phyloP scores from a whole-genome alignment of 1,140 invertebrate species.

The Drosophila pallidifrons region DNA sequence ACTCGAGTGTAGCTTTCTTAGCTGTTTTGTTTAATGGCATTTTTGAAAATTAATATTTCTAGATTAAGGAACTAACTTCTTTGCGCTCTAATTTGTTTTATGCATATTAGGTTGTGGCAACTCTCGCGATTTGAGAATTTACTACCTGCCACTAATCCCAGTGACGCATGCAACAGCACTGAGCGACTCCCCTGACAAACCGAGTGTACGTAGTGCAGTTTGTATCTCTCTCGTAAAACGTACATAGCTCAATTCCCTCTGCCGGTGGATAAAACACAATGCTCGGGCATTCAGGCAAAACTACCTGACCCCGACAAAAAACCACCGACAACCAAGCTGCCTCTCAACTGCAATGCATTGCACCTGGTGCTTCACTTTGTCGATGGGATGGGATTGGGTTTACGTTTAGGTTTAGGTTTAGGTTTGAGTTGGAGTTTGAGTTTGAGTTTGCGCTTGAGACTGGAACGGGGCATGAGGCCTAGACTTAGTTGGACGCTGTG shows the following conservation, averaged over 20 bases:
- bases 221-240: slow-evolving; percentile 26
- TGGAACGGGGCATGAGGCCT: slow-evolving; percentile 17
- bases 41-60: no score
- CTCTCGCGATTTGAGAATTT: slow-evolving; percentile 50
- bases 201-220: slow-evolving; percentile 11
- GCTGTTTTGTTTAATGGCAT: no score
- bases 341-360: slow-evolving; percentile 52
- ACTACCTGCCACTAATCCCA: slow-evolving; percentile 62
- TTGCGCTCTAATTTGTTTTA: no score
- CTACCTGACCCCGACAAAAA: slow-evolving; percentile 67
- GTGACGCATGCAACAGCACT: slow-evolving; percentile 55
- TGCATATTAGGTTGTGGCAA: slow-evolving; percentile 7
- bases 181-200: slow-evolving; percentile 4
- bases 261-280: slow-evolving; percentile 56
- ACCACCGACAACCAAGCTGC: slow-evolving; percentile 40
- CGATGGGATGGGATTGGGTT: slow-evolving; percentile 22
- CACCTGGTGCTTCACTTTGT: slow-evolving; percentile 60
- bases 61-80: no score
- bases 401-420: neutral
- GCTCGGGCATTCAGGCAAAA: slow-evolving; percentile 64
- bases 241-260: slow-evolving; percentile 60
- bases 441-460: neutral
- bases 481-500: slow-evolving; percentile 46
- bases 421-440: neutral
- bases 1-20: no score